Conservation (phyloP, 2,113 vertebrate species). For the Prunella himalayana region DNA sequence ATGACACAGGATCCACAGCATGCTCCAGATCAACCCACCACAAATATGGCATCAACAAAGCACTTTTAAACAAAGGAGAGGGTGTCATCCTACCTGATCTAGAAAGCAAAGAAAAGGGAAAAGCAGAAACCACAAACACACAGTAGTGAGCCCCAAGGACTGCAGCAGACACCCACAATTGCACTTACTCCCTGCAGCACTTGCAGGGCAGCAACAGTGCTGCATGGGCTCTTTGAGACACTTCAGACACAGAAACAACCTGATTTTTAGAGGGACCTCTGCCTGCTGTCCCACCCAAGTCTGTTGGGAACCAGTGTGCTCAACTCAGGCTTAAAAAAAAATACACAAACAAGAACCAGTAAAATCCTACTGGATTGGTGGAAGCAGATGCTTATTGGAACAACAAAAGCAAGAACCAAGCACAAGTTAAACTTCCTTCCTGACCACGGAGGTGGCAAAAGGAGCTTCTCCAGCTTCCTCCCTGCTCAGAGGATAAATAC, state of each 20-base stretch:
- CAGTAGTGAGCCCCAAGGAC: not conserved
- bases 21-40: accelerated
- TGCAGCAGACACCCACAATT: not conserved
- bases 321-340: not conserved
- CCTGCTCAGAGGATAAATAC: not conserved
- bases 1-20: not conserved
- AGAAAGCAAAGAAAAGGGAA: not conserved
- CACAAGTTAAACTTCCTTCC: not conserved
- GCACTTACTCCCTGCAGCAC: not conserved
- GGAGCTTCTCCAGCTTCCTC: not conserved
- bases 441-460: not conserved
- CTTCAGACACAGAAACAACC: not conserved
- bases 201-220: not conserved
- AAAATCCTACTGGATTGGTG: not conserved
- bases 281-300: not conserved
- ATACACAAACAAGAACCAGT: not conserved
- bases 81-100: not conserved
- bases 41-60: accelerated
- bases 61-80: not conserved
- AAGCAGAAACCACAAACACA: not conserved
- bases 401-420: not conserved
- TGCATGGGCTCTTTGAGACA: not conserved
- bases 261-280: not conserved
- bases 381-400: not conserved
- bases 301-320: accelerated